These are phyloP conservation scores for Vanessa tameamea DNA, from an alignment of 1,140 invertebrate genomes.

Conservation along the genomic window DNA sequence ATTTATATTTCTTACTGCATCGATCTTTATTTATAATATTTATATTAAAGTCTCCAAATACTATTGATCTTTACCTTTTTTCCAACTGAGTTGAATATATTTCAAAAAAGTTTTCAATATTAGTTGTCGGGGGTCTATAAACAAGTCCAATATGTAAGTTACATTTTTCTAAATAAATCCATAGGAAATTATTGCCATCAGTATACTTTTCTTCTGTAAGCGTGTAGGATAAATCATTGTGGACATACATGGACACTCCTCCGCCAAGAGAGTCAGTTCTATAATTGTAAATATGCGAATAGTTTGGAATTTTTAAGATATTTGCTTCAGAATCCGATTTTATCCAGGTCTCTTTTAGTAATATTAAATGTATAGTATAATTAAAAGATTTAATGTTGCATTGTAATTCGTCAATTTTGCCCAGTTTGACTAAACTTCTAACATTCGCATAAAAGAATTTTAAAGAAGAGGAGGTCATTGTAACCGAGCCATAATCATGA, in stretches of 20 bases:
- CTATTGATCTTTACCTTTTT: background rate
- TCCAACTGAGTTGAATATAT: slow-evolving; percentile 16
- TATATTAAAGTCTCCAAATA: too few relatives aligned
- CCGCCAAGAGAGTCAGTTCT: slow-evolving; percentile 19
- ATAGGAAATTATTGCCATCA: slow-evolving; percentile 34
- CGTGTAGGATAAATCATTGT: slow-evolving; percentile 27
- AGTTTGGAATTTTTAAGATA: slow-evolving; percentile 9
- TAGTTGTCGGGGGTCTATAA: slow-evolving; percentile 12
- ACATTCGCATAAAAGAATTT: slow-evolving; percentile 19
- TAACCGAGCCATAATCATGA: background rate
- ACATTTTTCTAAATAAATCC: slow-evolving; percentile 31
- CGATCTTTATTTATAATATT: too few relatives aligned
- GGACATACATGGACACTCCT: slow-evolving; percentile 36
- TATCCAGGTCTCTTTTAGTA: slow-evolving; percentile 24
- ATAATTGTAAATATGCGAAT: slow-evolving; percentile 19
- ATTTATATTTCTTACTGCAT: slow-evolving; percentile 13
- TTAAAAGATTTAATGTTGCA: slow-evolving; percentile 16
- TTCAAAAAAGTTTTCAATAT: slow-evolving; percentile 1
- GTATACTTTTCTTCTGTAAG: slow-evolving; percentile 23
- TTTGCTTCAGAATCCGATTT: slow-evolving; percentile 6
- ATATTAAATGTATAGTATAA: slow-evolving; percentile 18
- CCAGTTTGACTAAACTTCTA: slow-evolving; percentile 8
- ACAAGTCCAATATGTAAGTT: slow-evolving; percentile 22
- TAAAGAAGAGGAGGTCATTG: slow-evolving; percentile 1
- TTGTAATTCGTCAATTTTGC: slow-evolving; percentile 16